Evolutionary conservation across 2,888 invertebrate genomes (phyloP).

Genomic region (Mayetiola destructor): DNA sequence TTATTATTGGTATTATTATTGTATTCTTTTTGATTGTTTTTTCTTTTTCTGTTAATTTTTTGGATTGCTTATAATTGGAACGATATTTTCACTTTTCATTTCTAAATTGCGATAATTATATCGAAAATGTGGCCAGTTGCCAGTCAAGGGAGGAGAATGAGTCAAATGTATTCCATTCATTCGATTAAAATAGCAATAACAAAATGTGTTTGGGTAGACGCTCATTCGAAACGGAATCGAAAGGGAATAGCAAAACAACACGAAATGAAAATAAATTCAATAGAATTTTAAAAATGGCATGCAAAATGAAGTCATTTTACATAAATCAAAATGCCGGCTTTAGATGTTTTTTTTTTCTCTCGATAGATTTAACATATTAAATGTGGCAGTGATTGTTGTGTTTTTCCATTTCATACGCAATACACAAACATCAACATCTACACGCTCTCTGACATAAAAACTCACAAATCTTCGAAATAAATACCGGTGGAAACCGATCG

Average conservation of each 20-base stretch:
- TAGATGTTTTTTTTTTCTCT: no score
- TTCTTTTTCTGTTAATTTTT: background rate
- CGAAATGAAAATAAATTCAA: background rate
- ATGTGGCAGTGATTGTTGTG: no score
- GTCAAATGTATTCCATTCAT: background rate
- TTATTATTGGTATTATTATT: background rate
- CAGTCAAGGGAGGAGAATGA: constrained; percentile 1
- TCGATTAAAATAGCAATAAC: background rate
- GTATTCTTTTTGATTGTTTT: background rate
- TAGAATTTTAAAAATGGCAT: no score
- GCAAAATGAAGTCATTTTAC: no score
- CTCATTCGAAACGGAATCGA: background rate
- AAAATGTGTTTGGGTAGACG: background rate
- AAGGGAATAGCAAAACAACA: background rate
- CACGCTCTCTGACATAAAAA: no score
- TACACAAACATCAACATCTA: no score
- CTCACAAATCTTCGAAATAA: no score
- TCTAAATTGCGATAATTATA: constrained; percentile 6
- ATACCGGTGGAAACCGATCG: no score
- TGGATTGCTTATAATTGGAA: no score
- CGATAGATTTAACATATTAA: no score
- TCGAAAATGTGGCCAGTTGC: background rate
- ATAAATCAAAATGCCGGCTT: background rate
- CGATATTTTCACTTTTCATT: constrained; percentile 8
- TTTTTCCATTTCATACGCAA: no score